A percentile compares a stretch with the other conserved stretches of the same genome.
Conservation (phyloP, 2,888 invertebrate genomes). For the Disparrhopalites patrizii region DNA sequence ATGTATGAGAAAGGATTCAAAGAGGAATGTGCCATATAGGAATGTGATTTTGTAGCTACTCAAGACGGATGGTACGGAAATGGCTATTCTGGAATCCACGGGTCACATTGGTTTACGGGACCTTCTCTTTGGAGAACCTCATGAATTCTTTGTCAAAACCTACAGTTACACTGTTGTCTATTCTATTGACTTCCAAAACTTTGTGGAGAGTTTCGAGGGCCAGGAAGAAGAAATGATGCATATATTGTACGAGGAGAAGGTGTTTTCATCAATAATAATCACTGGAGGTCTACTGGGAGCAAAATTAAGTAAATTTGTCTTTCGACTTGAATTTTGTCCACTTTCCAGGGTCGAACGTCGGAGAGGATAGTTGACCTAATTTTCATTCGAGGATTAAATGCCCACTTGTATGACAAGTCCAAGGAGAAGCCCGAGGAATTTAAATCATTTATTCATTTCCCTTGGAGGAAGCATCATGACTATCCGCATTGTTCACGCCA, state of each 20-base stretch:
- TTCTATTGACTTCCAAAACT: conserved; percentile 25
- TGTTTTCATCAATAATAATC: not conserved
- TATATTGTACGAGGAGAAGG: conserved; percentile 19
- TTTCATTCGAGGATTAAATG: conserved; percentile 11
- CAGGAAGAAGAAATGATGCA: conserved; percentile 29
- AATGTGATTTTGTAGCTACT: not conserved
- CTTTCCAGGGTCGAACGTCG: conserved; percentile 1
- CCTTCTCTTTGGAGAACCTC: conserved; percentile 31
- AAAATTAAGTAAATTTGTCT: not conserved
- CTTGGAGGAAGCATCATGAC: not conserved
- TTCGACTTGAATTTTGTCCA: not conserved
- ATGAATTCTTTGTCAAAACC: conserved; percentile 25
- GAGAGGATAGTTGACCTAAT: conserved; percentile 13
- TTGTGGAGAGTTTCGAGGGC: conserved; percentile 29
- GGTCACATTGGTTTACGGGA: conserved; percentile 30
- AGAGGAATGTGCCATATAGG: no score
- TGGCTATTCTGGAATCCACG: conserved; percentile 26
- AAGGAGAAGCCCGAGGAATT: conserved; percentile 2
- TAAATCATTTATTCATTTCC: conserved; percentile 31
- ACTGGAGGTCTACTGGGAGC: not conserved
- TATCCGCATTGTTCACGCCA: conserved; percentile 21
- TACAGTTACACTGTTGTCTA: conserved; percentile 30
- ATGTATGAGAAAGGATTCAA: no score
- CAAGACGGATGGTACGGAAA: not conserved
- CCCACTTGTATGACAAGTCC: conserved; percentile 16